Evolutionary conservation across 2,113 vertebrate genomes (phyloP), one percentile per base, ranked within the genome.

Genomic region (Paedocypris sp.): DNA sequence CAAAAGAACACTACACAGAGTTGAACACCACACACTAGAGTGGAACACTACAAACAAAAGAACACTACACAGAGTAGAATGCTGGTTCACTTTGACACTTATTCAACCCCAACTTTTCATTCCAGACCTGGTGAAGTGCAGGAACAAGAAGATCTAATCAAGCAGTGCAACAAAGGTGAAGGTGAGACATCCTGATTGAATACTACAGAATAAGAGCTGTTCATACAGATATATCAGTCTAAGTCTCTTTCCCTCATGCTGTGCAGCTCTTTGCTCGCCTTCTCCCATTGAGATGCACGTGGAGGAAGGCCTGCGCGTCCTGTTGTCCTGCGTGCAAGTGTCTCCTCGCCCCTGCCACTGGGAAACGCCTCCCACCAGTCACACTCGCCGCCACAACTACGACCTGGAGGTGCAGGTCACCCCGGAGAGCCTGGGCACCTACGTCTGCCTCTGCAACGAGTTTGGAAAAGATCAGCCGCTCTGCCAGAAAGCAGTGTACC

Each of bases 381-480:
- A 79, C 33, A 79, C 80, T 7, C 71, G 79, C 10, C 77, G 79
- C 16, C 76, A 77, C 28, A 74, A 83, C 68, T 77, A 77, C 2
- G 83, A 90, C 68, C 75, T 92, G 45, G 87, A 85, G 67, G 82
- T 92, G 69, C 82, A 75, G 1, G 86, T 87, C 39, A 77, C 80
- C 0, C 19, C 62, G 1, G 77, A 82, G 3, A 82, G 73, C 53
- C 64, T 89, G 60, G 90, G 90, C 1, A 73, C 57, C 18, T 92
- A 91, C 32, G 50, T 73, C 15, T 92, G 90, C 58, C 77, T 77
- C 0, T 92, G 90, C 63, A 77, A 81, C 75, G 90, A 90, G 77
- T 73, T 69, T 0, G 38, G 63, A 25, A 18, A 81, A 74, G 63
- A 83, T 52, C 26, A 81, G 72, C 52, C 78, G 45, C 67, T 64